These are phyloP conservation scores for Odontamblyopus rebecca DNA, from an alignment of 2,797 vertebrate genomes.

Conservation along the genomic window DNA sequence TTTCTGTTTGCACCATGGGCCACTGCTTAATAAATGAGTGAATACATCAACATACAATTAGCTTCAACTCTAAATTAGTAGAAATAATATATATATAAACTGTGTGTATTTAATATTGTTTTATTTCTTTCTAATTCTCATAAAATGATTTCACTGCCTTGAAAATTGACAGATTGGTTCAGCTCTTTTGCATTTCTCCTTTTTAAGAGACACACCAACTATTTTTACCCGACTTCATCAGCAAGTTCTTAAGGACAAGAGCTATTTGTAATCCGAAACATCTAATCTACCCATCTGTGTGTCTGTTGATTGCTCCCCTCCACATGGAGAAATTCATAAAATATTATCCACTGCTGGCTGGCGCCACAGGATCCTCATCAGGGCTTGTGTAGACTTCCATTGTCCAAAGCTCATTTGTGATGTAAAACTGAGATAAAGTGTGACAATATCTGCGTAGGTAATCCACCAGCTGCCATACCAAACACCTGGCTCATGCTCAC, in stretches of 20 bases:
- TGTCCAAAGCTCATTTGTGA: constrained; percentile 51
- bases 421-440: constrained; percentile 57
- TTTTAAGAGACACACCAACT: constrained; percentile 2
- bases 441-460: constrained; percentile 40
- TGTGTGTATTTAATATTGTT: background rate
- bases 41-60: too few species aligned
- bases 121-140: background rate
- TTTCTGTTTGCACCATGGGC: too few species aligned
- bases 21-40: too few species aligned
- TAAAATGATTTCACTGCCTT: background rate
- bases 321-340: constrained; percentile 26
- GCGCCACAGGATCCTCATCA: constrained; percentile 38
- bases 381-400: constrained; percentile 50
- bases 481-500: constrained; percentile 24
- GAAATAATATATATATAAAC: too few species aligned
- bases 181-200: constrained; percentile 1
- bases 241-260: background rate
- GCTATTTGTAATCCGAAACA: constrained; percentile 12
- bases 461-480: constrained; percentile 55
- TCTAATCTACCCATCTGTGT: constrained; percentile 36
- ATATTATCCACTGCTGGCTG: constrained; percentile 21
- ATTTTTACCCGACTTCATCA: constrained; percentile 6
- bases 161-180: background rate
- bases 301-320: constrained; percentile 19
- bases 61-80: too few species aligned